phyloP scores from a whole-genome alignment of 2,888 invertebrate genomes.

The Agriopis leucophaearia region DNA sequence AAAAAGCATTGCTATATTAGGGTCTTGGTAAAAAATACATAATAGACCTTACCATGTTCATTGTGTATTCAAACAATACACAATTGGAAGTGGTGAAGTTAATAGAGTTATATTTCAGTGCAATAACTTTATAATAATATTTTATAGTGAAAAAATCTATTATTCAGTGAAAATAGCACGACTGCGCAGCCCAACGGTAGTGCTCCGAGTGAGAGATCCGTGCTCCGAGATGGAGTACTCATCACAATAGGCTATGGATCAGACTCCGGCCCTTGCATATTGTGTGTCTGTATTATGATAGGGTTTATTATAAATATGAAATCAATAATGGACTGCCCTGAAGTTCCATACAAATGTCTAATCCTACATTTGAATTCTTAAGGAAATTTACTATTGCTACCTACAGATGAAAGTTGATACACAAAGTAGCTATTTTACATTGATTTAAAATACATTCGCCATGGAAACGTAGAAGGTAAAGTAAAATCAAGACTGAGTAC shows the following conservation, averaged over 20 bases:
- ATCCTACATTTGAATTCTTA: neutral
- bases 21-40: conserved; percentile 68
- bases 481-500: neutral
- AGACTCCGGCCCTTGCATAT: conserved; percentile 65
- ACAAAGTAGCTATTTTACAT: neutral
- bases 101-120: conserved; percentile 69
- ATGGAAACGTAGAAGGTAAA: neutral
- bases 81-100: conserved; percentile 62
- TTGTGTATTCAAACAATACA: conserved; percentile 80
- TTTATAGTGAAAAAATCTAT: conserved; percentile 60
- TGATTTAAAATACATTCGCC: neutral
- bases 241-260: conserved; percentile 76
- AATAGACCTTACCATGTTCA: conserved; percentile 83
- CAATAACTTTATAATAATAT: conserved; percentile 63
- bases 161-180: conserved; percentile 65
- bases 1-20: conserved; percentile 57
- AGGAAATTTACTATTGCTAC: too few species aligned
- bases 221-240: conserved; percentile 63
- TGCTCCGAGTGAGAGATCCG: conserved; percentile 75
- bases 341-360: conserved; percentile 6
- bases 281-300: conserved; percentile 65
- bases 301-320: conserved; percentile 69
- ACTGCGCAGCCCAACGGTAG: conserved; percentile 72
- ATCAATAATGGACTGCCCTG: conserved; percentile 65
- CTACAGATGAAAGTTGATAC: neutral